Conservation (phyloP, 1,140 invertebrate genomes). For the Pseudachorutes palmiensis region DNA sequence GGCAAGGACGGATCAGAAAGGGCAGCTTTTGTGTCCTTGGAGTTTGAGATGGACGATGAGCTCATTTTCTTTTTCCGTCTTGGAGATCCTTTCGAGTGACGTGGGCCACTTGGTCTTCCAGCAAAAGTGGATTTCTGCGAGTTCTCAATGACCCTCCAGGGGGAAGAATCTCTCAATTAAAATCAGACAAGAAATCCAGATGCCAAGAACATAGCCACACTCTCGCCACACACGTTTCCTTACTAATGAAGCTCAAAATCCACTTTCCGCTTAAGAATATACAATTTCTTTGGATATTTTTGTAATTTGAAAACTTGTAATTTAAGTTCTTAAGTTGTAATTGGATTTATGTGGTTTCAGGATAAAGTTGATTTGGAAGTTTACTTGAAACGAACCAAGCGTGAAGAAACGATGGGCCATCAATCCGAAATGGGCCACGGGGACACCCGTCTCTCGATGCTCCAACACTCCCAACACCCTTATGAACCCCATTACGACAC, state of each 20-base stretch:
- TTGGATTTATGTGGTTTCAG: not conserved
- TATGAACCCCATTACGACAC: not conserved
- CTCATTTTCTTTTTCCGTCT: too few relatives aligned
- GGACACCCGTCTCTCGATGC: not conserved
- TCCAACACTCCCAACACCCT: not conserved
- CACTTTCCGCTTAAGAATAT: too few relatives aligned
- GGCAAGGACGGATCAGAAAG: too few relatives aligned
- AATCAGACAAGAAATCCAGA: not conserved
- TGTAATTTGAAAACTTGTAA: not conserved
- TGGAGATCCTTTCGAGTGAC: too few relatives aligned
- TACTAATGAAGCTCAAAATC: too few relatives aligned
- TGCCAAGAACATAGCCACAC: not conserved
- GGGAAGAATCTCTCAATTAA: too few relatives aligned
- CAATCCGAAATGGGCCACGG: not conserved
- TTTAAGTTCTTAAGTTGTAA: not conserved
- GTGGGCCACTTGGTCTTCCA: too few relatives aligned
- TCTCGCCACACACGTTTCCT: not conserved
- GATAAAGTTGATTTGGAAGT: not conserved
- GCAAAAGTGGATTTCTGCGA: too few relatives aligned
- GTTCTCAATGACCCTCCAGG: too few relatives aligned
- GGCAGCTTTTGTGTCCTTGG: too few relatives aligned
- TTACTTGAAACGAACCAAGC: not conserved
- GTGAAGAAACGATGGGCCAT: not conserved
- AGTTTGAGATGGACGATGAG: too few relatives aligned
- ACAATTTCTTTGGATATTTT: too few relatives aligned